Base-by-base conservation (phyloP, 1,140 invertebrate genomes). In the Antheraea pernyi region DNA sequence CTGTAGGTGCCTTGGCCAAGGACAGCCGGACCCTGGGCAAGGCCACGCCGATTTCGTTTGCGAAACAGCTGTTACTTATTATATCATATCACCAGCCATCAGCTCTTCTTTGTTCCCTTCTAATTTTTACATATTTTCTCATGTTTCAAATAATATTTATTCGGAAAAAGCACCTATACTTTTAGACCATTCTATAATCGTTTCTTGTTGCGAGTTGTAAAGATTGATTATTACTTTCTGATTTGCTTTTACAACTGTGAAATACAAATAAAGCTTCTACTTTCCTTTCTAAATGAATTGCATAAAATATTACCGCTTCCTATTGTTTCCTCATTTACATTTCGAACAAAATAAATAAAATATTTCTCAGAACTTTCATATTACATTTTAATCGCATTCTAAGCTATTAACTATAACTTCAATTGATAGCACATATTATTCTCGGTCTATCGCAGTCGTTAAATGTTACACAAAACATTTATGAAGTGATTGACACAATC, bases 1-100 rank as follows among this genome's bases (percentile, higher is more conserved):
- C 68, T 75, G 9, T 65, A n/a, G 53, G 70, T 75, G 76, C 76
- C 80, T 75, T 80, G 80, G 84, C 83, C 85, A 86, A 87, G 86
- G 86, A 84, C 86, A 78, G 71, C 48, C 59, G 73, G 76, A 71
- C 73, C 72, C 69, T 72, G 73, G 76, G 70, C 80, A 76, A 70
- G 82, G 83, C 78, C 74, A 70, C 63, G 63, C 65, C 19, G 65
- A 58, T 19, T 39, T 53, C 72, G 75, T 67, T 83, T 81, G 77
- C 80, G 71, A 81, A 76, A 80, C 73, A 60, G 60, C 70, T 30
- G 65, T 39, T 67, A 72, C 63, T 64, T 1, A 30, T 61, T 53
- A 53, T 53, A 53, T 53, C 46, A 53, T 53, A 53, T n/a, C 16
- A n/a, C 46, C 13, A 13, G 5, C 13, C 46, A 53, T 53, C 13